A percentile compares a stretch with the other conserved stretches of the same genome.
Conservation (phyloP, 2,113 vertebrate genomes). For the Muscicapa adusta region DNA sequence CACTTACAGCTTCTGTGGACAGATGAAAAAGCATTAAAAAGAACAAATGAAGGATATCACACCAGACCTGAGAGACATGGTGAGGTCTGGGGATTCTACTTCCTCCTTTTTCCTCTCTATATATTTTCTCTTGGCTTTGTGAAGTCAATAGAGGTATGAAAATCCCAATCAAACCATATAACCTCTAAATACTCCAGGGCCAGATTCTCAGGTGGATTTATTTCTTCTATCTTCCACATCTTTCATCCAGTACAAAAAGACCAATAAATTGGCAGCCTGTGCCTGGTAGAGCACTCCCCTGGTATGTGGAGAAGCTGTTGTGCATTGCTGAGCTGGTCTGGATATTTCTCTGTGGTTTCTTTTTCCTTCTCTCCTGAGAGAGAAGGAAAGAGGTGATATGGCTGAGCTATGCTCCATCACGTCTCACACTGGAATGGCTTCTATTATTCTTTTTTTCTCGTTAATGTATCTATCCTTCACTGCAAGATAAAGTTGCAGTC, state of each 20-base stretch:
- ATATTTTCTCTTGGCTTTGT: neutral
- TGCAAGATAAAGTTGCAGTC: neutral
- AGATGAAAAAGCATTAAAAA: neutral
- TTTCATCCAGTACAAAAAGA: neutral
- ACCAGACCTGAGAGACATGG: neutral
- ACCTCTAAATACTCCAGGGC: neutral
- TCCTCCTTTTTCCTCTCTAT: neutral
- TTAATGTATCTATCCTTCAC: neutral
- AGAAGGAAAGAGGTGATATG: neutral
- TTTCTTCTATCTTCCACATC: neutral
- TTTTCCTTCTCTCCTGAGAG: neutral
- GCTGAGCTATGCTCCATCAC: fast-evolving
- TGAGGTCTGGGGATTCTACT: neutral
- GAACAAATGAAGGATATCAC: neutral
- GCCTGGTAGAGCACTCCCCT: neutral
- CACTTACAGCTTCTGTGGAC: neutral
- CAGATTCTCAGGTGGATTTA: neutral
- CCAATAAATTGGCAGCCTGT: neutral
- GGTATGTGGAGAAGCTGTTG: neutral
- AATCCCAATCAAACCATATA: neutral
- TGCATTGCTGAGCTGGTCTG: neutral
- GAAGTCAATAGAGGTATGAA: neutral
- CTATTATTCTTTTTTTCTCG: neutral
- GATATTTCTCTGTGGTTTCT: neutral
- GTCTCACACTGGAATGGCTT: neutral